Percentiles rank a stretch among this genome's conserved stretches.
phyloP scores from a whole-genome alignment of 2,113 vertebrate species.

The Piaya cayana region DNA sequence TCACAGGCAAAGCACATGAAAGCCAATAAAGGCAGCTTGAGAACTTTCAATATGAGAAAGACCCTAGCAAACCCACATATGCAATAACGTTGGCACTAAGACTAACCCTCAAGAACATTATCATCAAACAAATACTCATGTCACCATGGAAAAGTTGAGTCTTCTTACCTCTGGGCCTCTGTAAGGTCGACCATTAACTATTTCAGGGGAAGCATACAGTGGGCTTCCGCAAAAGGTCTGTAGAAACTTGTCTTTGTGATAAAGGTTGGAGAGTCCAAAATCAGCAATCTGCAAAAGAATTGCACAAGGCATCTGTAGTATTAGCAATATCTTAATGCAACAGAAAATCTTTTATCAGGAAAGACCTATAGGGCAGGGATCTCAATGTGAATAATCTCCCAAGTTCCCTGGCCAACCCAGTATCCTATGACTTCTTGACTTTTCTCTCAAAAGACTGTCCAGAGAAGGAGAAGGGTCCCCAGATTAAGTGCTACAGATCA shows the following conservation, averaged over 20 bases:
- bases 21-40: background rate
- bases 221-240: constrained; percentile 98
- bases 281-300: constrained; percentile 89
- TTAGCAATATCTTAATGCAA: background rate
- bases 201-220: constrained; percentile 96
- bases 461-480: background rate
- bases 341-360: background rate
- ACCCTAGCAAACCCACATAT: background rate
- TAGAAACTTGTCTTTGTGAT: constrained; percentile 95
- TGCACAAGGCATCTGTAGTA: background rate
- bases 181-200: constrained; percentile 96
- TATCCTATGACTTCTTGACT: background rate
- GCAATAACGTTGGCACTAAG: background rate
- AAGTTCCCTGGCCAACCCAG: background rate
- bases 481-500: background rate
- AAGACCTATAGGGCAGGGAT: background rate
- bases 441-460: background rate
- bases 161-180: constrained; percentile 91
- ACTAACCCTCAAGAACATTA: background rate
- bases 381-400: background rate
- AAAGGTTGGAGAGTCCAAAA: constrained; percentile 96
- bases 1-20: background rate
- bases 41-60: background rate
- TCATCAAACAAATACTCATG: background rate
- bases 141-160: background rate